Evolutionary conservation across 2,113 vertebrate species (phyloP).

Genomic region (Podiceps cristatus): DNA sequence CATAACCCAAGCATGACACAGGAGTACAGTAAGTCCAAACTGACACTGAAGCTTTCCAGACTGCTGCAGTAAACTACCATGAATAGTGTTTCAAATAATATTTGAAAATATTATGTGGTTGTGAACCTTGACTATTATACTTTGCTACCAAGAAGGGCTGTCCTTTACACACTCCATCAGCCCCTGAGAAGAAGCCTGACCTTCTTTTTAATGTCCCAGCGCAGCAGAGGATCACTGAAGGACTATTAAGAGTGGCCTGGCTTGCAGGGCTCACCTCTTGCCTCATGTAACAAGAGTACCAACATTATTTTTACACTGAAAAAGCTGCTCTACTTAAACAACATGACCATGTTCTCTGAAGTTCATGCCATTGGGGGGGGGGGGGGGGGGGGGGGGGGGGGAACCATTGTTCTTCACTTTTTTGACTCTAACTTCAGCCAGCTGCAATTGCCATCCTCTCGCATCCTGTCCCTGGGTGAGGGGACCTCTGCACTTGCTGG

Average conservation of each 20-base stretch:
- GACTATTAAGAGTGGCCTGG: background rate
- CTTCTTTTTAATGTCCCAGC: background rate
- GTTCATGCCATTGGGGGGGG: background rate
- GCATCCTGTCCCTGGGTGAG: fast-evolving
- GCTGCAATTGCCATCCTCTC: background rate
- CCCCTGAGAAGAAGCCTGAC: background rate
- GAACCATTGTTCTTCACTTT: background rate
- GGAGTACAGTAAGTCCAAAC: background rate
- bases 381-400: too few relatives aligned
- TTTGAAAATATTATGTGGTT: constrained; percentile 28
- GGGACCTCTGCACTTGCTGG: fast-evolving
- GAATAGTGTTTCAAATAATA: constrained; percentile 25
- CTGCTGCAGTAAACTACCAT: background rate
- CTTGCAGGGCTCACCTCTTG: background rate
- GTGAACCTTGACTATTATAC: background rate
- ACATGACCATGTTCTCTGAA: background rate
- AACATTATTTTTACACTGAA: background rate
- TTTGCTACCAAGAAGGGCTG: background rate
- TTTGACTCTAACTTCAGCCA: background rate
- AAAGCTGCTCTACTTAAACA: background rate
- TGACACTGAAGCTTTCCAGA: constrained; percentile 8
- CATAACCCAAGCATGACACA: background rate
- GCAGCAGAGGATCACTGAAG: background rate
- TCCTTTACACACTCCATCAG: background rate
- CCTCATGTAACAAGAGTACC: background rate